These are phyloP conservation scores for Camelus dromedarius DNA, from an alignment of 2,113 vertebrate genomes.

Conservation along the genomic window DNA sequence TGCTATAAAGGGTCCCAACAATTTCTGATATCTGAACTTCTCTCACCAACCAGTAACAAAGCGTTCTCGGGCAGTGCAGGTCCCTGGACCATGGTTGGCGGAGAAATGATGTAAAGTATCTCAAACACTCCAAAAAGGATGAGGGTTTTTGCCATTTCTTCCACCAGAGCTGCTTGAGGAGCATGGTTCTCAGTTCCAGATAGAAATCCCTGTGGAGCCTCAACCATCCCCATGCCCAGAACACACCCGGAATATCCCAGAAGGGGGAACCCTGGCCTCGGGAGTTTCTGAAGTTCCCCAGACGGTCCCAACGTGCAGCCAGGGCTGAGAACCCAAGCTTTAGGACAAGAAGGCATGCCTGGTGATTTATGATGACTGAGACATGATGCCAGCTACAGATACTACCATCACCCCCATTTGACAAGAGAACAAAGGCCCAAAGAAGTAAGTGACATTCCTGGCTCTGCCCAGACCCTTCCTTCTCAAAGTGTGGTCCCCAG, in stretches of 20 bases:
- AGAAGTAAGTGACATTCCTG: background rate
- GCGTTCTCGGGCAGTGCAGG: background rate
- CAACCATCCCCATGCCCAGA: background rate
- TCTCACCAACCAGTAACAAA: background rate
- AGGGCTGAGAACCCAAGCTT: background rate
- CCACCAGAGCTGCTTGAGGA: background rate
- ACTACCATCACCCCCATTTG: background rate
- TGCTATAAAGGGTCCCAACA: background rate
- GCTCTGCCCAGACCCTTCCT: background rate
- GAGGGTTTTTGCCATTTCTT: background rate
- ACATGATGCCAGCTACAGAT: background rate
- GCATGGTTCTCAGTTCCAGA: rapidly evolving
- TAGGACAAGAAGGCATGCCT: background rate
- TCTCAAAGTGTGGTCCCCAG: background rate
- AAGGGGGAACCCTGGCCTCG: too few species aligned
- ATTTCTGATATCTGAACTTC: too few species aligned
- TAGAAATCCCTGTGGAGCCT: background rate
- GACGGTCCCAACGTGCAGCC: background rate
- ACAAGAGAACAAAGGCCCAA: background rate
- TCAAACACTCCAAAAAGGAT: background rate
- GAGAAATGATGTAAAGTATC: background rate
- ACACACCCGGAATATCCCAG: background rate
- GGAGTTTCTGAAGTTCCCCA: too few species aligned
- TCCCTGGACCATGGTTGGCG: background rate
- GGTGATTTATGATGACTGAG: rapidly evolving